Base-by-base conservation (phyloP, 2,888 invertebrate species). In the Ochlodes sylvanus region DNA sequence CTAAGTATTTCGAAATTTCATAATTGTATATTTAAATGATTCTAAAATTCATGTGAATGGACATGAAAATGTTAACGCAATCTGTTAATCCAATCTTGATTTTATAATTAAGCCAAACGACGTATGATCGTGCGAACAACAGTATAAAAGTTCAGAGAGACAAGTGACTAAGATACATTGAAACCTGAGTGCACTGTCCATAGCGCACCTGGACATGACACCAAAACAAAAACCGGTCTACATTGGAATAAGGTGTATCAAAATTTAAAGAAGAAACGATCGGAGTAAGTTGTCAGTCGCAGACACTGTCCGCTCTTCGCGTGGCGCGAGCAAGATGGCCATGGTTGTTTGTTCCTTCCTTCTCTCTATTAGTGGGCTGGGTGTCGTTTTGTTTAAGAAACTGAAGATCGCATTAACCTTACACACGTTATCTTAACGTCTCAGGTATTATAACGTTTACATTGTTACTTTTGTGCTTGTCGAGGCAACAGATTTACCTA, bases 281-380 rank as follows among this genome's bases (percentile, higher is more conserved):
- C 12, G 32, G 17, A 15, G 54, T 67, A 47, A 56, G 68, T 68
- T 82, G 80, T 80, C 83, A 84, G 86, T 87, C 86, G 85, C 81
- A 82, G 81, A 82, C 79, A 77, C 76, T 77, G 77, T 81, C 80
- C 74, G 78, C 73, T 73, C 77, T 74, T 76, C 79, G 81, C 84
- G 89, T 86, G 89, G 89, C 84, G 88, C 84, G 89, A 92, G 92
- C 92, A 93, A 92, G 92, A 89, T 93, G 92, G 92, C 91, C 92
- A 85, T 85, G 87, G 86, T 87, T 87, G 83, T 86, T 80, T 78
- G 76, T 78, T 77, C 79, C 84, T 81, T 82, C 81, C 86, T 79
- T 84, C 82, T 85, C 75, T 76, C 71, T 73, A 69, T 76, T 78
- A 85, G 83, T 79, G 77, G 80, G 82, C 85, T 85, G 82, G 32